Base-by-base conservation (phyloP, 2,113 vertebrate species). In the Cyprinus carpio region DNA sequence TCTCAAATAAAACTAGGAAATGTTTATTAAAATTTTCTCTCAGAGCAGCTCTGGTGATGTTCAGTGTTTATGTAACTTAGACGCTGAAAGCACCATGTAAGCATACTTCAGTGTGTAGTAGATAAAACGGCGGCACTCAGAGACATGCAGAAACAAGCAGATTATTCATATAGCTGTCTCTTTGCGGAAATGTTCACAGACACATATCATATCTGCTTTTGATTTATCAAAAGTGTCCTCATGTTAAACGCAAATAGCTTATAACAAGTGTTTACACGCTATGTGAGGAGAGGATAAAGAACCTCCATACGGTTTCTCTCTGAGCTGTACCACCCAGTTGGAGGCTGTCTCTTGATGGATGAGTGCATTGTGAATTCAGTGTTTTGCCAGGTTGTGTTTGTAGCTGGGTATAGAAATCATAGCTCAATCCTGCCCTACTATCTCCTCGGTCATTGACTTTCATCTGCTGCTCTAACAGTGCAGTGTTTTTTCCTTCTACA, bases 341-440 rank as follows among this genome's bases (percentile, higher is more conserved):
- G 49, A 16, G 40, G 29, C 54, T 74, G 67, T 72, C 31, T 34
- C 18, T 71, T 90, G 88, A 91, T 87, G 75, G 87, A 90, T 92
- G 87, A 86, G 80, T 25, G 20, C 51, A 37, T 81, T 62, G 81
- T 78, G 56, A 88, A 85, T 84, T 27, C 65, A 46, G 25, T 64
- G 84, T 71, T 80, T 86, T 83, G 51, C 49, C 77, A 40, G 81
- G 81, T 74, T 74, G 40, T 80, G 29, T 87, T 83, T 60, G 23
- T 72, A 13, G 54, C 77, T 34, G 16, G 31, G 27, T 51, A 64
- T 64, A 56, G 71, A 51, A 82, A 16, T 25, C 40, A 69, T 54
- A 54, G 74, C 11, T 69, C 27, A 72, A 37, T 25, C 75, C 69
- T 78, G 23, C 74, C 20, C 69, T 10, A 29, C 51, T 40, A 74